Evolutionary conservation across 2,888 invertebrate species (phyloP), one percentile per base, ranked within the genome.

Genomic region (Hetaerina titia): DNA sequence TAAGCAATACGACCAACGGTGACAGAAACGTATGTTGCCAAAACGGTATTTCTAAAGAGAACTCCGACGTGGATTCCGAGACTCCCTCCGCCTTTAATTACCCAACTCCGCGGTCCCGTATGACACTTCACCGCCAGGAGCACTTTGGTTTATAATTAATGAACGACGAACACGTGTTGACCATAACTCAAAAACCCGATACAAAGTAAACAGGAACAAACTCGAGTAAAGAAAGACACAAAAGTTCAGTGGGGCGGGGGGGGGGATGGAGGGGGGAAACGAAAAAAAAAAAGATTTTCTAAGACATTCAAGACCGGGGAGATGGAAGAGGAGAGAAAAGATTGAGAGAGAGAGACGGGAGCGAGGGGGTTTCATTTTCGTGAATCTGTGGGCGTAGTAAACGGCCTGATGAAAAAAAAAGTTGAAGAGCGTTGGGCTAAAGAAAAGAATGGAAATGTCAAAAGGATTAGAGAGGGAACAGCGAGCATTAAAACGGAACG

Each of bases 141-240:
- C 90, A 31, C 90, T 90, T 89, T 9, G 45, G 56, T n/a, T 60
- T 31, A 63, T 64, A 45, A 90, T 64, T 90, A 90, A 90, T 90
- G 64, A 90, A 45, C 17, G 64, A 17, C 63, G 31, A 58, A 90
- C 90, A 90, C 64, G 90, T 64, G 90, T 69, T 19, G 63, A 31
- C 64, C 90, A 69, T 90, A 45, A 90, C 63, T 90, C 64, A 64
- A 90, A 69, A 81, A 90, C 17, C 64, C 64, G 45, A 64, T 45
- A 90, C 90, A 90, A 64, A 90, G 90, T 90, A 90, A 64, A 90
- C 90, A 69, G 7, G 90, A 69, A 90, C 64, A 90, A 90, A 90
- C 64, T 64, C 64, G 19, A 25, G 45, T 17, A 45, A 64, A 19
- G 25, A 22, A 17, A 64, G 15, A 19, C 19, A 19, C 19, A 64